Evolutionary conservation across 1,140 invertebrate species (phyloP), one percentile per base, ranked within the genome.

Genomic region (Drosophila equinoxialis): DNA sequence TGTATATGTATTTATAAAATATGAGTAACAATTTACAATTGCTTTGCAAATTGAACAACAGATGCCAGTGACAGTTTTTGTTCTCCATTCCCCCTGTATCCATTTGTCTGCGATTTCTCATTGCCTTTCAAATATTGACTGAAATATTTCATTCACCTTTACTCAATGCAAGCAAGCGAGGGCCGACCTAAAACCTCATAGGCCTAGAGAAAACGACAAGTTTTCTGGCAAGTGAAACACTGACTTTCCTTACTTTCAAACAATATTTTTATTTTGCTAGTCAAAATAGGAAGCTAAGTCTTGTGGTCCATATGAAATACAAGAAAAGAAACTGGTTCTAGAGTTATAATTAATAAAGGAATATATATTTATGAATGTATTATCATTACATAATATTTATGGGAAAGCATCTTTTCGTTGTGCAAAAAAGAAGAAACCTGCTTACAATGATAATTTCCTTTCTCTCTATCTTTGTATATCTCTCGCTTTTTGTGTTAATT

Each of bases 21-120:
- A 83, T 72, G 79, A 71, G 72, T 60, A 37, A 79, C 72, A 74
- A 87, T 87, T 87, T 87, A 68, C 83, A 77, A 79, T 79, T 71
- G 61, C 67, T 57, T 65, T 73, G 62, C 65, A 79, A 87, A 63
- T 77, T 78, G 72, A 79, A 61, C 65, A 65, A 77, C 83, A 74
- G 69, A 81, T 86, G 83, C 57, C 67, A 67, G 20, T 79, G 83
- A 83, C 79, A 86, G 72, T 70, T 71, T 39, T 37, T 65, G 55
- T 51, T 74, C 20, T 41, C 37, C 37, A 5, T 5, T 39, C 11
- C 20, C 26, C 13, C 7, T 6, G 6, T 37, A 11, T 20, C 45
- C 45, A 51, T 20, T 17, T 51, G 45, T 23, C 45, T 51, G 45
- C 37, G 58, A 64, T 20, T 58, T 42, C n/a, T 33, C 45, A 10